Evolutionary conservation across 2,113 vertebrate species (phyloP), one percentile per base, ranked within the genome.

Genomic region (Gambusia affinis): DNA sequence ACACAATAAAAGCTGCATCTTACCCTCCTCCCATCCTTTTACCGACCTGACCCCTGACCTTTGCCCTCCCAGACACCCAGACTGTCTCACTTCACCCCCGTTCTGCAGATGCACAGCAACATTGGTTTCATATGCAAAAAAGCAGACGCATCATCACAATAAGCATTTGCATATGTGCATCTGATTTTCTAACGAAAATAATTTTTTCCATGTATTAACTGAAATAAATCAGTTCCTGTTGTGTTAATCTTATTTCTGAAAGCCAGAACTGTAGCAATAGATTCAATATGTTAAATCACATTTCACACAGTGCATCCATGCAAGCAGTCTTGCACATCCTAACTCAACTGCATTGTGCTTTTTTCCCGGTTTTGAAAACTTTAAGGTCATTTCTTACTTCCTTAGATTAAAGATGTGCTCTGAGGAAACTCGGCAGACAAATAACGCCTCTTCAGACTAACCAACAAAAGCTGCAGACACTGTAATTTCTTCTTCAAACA

Each of bases 101-200:
- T 8, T 42, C 51, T 29, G 79, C 88, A 91, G 86, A 91, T 89
- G 88, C 77, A 79, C 42, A 31, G n/a, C 60, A 27, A 60, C 44
- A 0, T 60, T 63, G 75, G 65, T 78, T 85, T 85, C 78, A 80
- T 79, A 87, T 88, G 86, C 82, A 91, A 80, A 75, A 29, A 60
- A 66, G 12, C 17, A 4, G 39, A 64, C 5, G 62, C 71, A 47
- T 31, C 64, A 61, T 69, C 67, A 71, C 66, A 66, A 72, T 37
- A 12, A 64, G 3, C 17, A 77, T 91, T 89, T 72, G 79, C 86
- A 91, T 85, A 30, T 31, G 73, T 85, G 79, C 78, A 88, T 86
- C 19, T 85, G 29, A 87, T 80, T 80, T 2, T 64, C 8, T 72
- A 61, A 87, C 66, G 29, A 44, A 3, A 47, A 51, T 35, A 24